These are phyloP conservation scores for Nomada goodeniana DNA, from an alignment of 2,888 invertebrate species.

Conservation along the genomic window DNA sequence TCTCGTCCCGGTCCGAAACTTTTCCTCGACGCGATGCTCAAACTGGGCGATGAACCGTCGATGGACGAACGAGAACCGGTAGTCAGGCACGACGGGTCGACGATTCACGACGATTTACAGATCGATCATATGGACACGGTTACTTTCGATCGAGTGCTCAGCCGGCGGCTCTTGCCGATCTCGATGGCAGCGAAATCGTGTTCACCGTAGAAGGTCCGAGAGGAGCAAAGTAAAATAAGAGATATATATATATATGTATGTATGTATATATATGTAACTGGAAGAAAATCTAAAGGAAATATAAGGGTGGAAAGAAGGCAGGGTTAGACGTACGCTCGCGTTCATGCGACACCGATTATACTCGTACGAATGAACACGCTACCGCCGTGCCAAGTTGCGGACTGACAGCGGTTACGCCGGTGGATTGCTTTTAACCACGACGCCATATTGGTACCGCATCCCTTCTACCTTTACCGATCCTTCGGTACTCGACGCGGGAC, in stretches of 20 bases:
- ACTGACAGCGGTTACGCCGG: slow-evolving; percentile 79
- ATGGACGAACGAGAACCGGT: neutral
- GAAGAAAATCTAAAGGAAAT: neutral
- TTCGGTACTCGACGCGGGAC: slow-evolving; percentile 23
- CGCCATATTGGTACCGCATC: slow-evolving; percentile 82
- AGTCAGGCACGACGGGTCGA: slow-evolving; percentile 9
- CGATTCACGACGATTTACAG: slow-evolving; percentile 16
- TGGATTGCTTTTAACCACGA: slow-evolving; percentile 83
- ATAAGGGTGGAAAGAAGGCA: neutral
- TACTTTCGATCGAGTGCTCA: neutral
- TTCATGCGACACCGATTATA: slow-evolving; percentile 27
- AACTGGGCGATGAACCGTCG: neutral
- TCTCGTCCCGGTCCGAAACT: neutral
- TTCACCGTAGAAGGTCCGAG: neutral
- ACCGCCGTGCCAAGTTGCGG: slow-evolving; percentile 76
- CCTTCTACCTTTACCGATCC: slow-evolving; percentile 65
- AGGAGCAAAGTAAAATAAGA: neutral
- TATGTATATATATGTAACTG: neutral
- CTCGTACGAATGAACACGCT: slow-evolving; percentile 53
- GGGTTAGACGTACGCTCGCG: slow-evolving; percentile 4
- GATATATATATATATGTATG: too few species aligned
- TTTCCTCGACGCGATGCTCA: neutral
- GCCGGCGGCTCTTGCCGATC: neutral
- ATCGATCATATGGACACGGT: slow-evolving; percentile 7
- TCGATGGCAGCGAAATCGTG: neutral